Conservation (phyloP, 1,140 invertebrate species). For the Sitophilus oryzae region DNA sequence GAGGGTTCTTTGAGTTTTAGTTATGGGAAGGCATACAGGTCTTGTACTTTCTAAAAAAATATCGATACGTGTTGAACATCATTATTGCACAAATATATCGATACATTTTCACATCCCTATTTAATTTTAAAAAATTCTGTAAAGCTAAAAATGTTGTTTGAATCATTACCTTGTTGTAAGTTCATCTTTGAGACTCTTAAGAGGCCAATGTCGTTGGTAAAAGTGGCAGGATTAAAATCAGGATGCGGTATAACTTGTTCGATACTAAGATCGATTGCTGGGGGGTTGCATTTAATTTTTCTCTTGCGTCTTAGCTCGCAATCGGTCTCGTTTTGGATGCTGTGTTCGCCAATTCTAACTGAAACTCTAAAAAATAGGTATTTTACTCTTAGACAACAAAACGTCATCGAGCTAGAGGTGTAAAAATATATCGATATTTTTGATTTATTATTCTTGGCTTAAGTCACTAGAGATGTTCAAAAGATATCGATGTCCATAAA, state of each 20-base stretch:
- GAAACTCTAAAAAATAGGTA: no score
- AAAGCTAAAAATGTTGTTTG: not conserved
- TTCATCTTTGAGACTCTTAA: slow-evolving; percentile 46
- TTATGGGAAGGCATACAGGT: slow-evolving; percentile 55
- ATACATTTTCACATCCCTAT: no score
- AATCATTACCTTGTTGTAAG: slow-evolving; percentile 22
- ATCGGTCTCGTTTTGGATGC: slow-evolving; percentile 51
- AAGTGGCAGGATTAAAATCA: slow-evolving; percentile 44
- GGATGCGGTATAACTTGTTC: slow-evolving; percentile 52
- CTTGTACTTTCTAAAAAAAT: slow-evolving; percentile 45
- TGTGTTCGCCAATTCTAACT: slow-evolving; percentile 56
- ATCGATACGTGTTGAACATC: no score
- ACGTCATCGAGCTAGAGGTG: no score
- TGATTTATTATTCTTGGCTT: no score
- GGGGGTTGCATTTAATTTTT: slow-evolving; percentile 49
- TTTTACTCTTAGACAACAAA: no score
- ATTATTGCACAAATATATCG: no score
- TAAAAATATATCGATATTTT: no score
- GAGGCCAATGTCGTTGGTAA: slow-evolving; percentile 58
- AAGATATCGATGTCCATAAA: no score
- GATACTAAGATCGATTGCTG: slow-evolving; percentile 53
- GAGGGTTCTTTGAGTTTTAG: slow-evolving; percentile 30
- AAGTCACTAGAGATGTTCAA: no score
- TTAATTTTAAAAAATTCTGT: no score
- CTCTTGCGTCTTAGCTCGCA: slow-evolving; percentile 49